A percentile compares a stretch with the other conserved stretches of the same genome.
These are phyloP conservation scores for Glyptemys insculpta DNA, from an alignment of 2,797 vertebrate genomes.

Conservation along the genomic window DNA sequence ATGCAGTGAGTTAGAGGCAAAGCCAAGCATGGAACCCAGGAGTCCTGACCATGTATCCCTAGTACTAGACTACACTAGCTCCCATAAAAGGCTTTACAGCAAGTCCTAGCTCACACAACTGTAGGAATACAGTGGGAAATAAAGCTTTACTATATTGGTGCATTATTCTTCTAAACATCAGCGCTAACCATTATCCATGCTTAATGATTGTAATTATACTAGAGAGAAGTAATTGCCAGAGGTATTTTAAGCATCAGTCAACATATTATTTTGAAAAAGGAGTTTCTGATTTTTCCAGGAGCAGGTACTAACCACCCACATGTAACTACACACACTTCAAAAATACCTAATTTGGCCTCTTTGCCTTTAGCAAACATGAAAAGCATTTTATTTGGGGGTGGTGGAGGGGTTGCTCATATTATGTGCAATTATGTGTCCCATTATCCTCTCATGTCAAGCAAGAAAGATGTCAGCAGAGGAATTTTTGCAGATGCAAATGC, in stretches of 20 bases:
- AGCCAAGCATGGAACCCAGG: not conserved
- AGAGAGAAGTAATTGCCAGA: conserved; percentile 63
- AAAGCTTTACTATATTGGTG: conserved; percentile 12
- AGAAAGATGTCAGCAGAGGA: not conserved
- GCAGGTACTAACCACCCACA: conserved; percentile 26
- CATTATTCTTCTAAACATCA: conserved; percentile 55
- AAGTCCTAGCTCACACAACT: not conserved
- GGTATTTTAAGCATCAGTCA: conserved; percentile 73
- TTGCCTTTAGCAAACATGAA: not conserved
- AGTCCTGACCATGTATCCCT: not conserved
- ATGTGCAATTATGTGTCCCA: not conserved
- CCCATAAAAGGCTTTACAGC: not conserved
- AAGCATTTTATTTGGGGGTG: not conserved
- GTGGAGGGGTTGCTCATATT: not conserved
- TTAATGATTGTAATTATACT: conserved; percentile 72
- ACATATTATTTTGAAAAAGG: conserved; percentile 57
- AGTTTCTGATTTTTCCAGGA: conserved; percentile 49
- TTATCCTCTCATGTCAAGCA: not conserved
- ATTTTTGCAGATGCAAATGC: not conserved
- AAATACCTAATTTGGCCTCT: not conserved
- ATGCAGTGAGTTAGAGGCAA: not conserved
- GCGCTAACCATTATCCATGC: conserved; percentile 67
- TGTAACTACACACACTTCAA: not conserved
- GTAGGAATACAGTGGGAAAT: not conserved
- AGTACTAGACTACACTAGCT: not conserved